Evolutionary conservation across 2,113 vertebrate genomes (phyloP), one percentile per base, ranked within the genome.

Genomic region (Nannobrachium achirus): DNA sequence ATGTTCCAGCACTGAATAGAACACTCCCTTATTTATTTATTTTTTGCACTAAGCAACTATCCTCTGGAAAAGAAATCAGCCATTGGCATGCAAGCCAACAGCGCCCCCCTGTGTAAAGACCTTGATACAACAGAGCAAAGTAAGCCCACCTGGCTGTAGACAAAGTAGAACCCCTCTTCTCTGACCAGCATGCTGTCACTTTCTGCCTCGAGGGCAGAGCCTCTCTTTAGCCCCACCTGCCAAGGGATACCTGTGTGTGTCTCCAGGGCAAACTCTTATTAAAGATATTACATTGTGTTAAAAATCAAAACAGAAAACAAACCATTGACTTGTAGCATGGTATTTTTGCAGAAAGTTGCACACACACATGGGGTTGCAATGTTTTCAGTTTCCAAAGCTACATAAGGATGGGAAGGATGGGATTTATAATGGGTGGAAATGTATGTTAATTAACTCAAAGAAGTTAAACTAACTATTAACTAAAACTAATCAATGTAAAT

Each of bases 101-200:
- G 73, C 59, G 33, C 71, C 82, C 7, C 72, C 71, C 2, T 72
- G 83, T 87, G 89, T 72, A 18, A 0, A 33, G 20, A 64, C 0
- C 0, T 10, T 49, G 19, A 7, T 61, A 63, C 1, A 57, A 62
- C 55, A 74, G n/a, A n/a, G 51, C 14, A 51, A 44, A 40, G 4
- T 1, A 20, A 60, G 1, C 78, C 14, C 38, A 98, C 97, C 96
- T 99, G 97, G 20, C 97, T 94, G 76, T 98, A 99, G 73, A 99
- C 95, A 59, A 96, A 97, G 92, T 95, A 99, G 89, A 94, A 95
- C 48, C 97, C 97, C 0, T 94, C 93, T 89, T 98, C 95, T 81
- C 88, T 94, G 76, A 98, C 93, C 19, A 95, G 51, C 45, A 99
- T 96, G 77, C 89, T 92, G 86, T 97, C 95, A 57, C 90, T 86